phyloP scores from a whole-genome alignment of 1,140 invertebrate genomes.

The Drosophila erecta region DNA sequence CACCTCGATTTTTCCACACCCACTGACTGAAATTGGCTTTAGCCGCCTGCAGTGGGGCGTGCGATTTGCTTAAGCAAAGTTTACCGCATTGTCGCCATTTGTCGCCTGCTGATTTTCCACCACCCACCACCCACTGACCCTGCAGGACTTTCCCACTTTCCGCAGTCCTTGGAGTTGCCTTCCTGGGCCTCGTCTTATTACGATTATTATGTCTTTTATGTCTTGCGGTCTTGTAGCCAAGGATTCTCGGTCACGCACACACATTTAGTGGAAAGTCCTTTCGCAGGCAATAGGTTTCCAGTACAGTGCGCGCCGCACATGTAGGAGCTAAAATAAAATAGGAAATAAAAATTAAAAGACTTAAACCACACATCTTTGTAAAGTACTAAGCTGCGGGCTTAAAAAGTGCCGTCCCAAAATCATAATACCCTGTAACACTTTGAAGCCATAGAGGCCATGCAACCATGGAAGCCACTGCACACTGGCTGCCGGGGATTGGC shows the following conservation, averaged over 20 bases:
- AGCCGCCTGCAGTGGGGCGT: conserved; percentile 7
- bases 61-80: conserved; percentile 47
- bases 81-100: conserved; percentile 59
- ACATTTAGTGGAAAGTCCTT: conserved; percentile 6
- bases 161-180: background rate
- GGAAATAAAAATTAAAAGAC: too few relatives aligned
- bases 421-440: too few relatives aligned
- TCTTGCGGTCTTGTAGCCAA: conserved; percentile 27
- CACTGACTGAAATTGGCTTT: background rate
- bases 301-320: conserved; percentile 1
- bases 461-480: background rate
- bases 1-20: background rate
- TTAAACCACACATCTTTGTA: too few relatives aligned
- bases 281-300: conserved; percentile 6
- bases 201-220: conserved; percentile 43
- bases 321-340: too few relatives aligned
- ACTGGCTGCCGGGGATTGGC: background rate
- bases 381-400: too few relatives aligned
- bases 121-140: background rate
- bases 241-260: conserved; percentile 8
- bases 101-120: conserved; percentile 20
- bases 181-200: conserved; percentile 30
- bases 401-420: too few relatives aligned
- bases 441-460: background rate
- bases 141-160: background rate